phyloP scores from a whole-genome alignment of 2,888 invertebrate species.

The Tetranychus truncatus region DNA sequence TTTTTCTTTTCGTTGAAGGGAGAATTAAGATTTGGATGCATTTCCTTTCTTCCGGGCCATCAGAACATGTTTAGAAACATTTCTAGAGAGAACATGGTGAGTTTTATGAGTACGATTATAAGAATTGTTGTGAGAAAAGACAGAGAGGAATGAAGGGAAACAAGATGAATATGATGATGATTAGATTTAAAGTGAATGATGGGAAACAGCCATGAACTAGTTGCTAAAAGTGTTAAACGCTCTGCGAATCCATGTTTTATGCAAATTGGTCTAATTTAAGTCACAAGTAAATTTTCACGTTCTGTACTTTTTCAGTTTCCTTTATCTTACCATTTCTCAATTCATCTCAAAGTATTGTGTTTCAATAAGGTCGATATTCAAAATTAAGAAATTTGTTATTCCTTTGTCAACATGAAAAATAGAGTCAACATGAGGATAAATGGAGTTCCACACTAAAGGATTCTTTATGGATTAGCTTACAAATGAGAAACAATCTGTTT shows the following conservation, averaged over 20 bases:
- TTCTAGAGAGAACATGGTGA: background rate
- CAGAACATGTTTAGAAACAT: slow-evolving; percentile 1
- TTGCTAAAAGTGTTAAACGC: background rate
- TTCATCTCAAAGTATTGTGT: background rate
- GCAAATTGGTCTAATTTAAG: background rate
- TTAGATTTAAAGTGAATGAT: background rate
- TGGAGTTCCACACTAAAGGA: no score
- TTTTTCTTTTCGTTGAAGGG: no score
- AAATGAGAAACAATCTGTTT: no score
- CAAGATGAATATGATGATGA: background rate
- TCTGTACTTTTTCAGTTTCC: background rate
- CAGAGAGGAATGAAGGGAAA: background rate
- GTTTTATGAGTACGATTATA: no score
- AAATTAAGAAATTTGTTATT: no score
- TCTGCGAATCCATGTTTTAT: background rate
- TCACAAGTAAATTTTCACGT: background rate
- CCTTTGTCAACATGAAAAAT: no score
- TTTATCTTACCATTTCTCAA: background rate
- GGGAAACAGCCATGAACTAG: background rate
- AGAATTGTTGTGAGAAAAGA: background rate
- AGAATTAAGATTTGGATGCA: background rate
- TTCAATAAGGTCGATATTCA: no score
- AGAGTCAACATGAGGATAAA: no score
- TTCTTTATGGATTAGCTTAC: no score
- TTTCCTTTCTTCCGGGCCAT: background rate